These are phyloP conservation scores for Ooceraea biroi DNA, from an alignment of 1,140 invertebrate genomes.

Conservation along the genomic window DNA sequence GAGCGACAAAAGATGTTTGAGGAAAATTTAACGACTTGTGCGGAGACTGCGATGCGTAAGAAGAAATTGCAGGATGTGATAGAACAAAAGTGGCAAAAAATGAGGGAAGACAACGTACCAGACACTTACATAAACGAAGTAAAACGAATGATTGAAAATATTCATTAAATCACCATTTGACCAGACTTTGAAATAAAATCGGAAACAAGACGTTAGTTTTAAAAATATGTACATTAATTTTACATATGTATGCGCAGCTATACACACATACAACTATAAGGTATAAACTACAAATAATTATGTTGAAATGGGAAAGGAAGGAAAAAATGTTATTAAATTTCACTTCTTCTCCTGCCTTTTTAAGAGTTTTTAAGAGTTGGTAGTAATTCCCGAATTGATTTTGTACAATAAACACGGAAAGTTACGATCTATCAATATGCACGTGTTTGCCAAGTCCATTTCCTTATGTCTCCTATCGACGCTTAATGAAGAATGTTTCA, in stretches of 20 bases:
- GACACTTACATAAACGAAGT: conserved; percentile 84
- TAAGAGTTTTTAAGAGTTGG: no score
- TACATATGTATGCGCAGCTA: neutral
- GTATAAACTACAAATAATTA: neutral
- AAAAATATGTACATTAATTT: conserved; percentile 2
- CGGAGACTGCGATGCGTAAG: conserved; percentile 87
- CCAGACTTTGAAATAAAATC: neutral
- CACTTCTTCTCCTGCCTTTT: no score
- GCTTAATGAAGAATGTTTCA: no score
- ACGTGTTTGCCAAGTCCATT: no score
- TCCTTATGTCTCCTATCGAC: no score
- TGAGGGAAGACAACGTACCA: conserved; percentile 84
- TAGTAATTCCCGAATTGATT: no score
- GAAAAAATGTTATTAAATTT: no score
- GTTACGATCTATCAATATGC: no score
- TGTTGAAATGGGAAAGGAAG: conserved; percentile 11
- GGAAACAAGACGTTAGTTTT: neutral
- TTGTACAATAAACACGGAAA: no score
- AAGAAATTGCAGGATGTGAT: conserved; percentile 87
- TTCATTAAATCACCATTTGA: conserved; percentile 71
- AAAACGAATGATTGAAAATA: conserved; percentile 80
- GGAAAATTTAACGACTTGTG: conserved; percentile 88
- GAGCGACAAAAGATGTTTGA: conserved; percentile 88
- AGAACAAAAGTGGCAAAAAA: conserved; percentile 87
- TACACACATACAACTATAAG: neutral